These are phyloP conservation scores for Morelia viridis DNA, from an alignment of 2,797 vertebrate species.

Conservation along the genomic window DNA sequence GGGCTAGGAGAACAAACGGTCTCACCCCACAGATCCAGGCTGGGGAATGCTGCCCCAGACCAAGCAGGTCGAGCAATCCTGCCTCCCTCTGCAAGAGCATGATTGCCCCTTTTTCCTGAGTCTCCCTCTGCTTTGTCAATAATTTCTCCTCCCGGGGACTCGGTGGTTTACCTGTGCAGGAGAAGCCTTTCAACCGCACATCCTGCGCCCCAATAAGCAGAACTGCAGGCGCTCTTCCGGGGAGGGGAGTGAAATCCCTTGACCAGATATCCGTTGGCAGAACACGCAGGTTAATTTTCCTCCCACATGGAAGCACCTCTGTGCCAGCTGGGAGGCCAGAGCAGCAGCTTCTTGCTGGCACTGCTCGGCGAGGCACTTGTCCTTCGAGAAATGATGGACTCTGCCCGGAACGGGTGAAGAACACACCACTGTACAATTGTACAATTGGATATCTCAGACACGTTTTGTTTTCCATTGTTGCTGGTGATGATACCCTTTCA, in stretches of 20 bases:
- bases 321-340: background rate
- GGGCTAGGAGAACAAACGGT: background rate
- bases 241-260: rapidly evolving
- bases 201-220: rapidly evolving
- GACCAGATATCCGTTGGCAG: rapidly evolving
- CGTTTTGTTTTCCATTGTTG: conserved; percentile 20
- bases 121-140: background rate
- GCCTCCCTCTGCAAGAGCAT: background rate
- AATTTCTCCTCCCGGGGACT: background rate
- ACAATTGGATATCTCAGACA: conserved; percentile 42
- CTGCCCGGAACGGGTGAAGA: conserved; percentile 3
- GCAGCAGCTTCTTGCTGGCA: too few species aligned
- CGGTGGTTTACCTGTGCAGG: background rate
- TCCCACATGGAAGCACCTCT: too few species aligned
- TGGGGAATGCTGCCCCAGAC: background rate
- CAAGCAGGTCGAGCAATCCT: background rate
- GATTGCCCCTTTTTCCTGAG: background rate
- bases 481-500: conserved; percentile 65
- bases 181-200: background rate
- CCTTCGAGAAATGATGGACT: background rate
- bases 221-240: rapidly evolving
- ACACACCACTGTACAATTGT: background rate
- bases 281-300: background rate
- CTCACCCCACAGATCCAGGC: background rate
- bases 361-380: too few species aligned